Percentiles rank a stretch among this genome's conserved stretches.
Evolutionary conservation across 2,797 vertebrate genomes (phyloP).

Genomic region (Squalus acanthias): DNA sequence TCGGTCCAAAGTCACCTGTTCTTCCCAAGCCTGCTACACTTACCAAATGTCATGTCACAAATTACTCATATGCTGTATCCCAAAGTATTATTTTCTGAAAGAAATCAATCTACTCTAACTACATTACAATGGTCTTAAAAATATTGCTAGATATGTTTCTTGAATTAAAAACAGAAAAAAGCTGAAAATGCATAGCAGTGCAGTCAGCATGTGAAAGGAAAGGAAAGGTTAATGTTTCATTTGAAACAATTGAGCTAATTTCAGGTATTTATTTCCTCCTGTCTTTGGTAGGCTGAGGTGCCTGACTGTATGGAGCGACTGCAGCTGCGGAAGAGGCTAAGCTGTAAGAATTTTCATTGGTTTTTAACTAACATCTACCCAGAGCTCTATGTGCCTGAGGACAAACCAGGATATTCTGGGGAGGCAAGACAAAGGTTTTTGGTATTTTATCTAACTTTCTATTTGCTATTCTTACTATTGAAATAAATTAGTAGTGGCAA

Average conservation of each 20-base stretch:
- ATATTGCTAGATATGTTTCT: not conserved
- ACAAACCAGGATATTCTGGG: conserved; percentile 57
- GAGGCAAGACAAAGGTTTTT: conserved; percentile 53
- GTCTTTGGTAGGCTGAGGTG: conserved; percentile 59
- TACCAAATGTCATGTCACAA: not conserved
- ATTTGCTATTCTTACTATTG: not conserved
- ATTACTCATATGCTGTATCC: not conserved
- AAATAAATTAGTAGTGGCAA: not conserved
- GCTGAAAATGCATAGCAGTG: not conserved
- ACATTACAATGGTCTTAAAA: not conserved
- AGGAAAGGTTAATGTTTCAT: not conserved
- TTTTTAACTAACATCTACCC: conserved; percentile 73
- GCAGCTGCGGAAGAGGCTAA: conserved; percentile 65
- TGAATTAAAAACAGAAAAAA: not conserved
- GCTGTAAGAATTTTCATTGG: conserved; percentile 77
- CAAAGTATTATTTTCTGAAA: not conserved
- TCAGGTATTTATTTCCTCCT: conserved; percentile 35
- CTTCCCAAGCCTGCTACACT: not conserved
- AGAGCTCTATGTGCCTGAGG: conserved; percentile 63
- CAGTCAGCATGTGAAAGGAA: not conserved
- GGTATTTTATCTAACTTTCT: conserved; percentile 32
- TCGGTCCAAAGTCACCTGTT: not conserved
- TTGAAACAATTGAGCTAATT: not conserved
- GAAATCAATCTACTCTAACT: not conserved
- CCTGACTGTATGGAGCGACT: conserved; percentile 66